Base-by-base conservation (phyloP, 2,888 invertebrate species). In the Lasioglossum villosulum region DNA sequence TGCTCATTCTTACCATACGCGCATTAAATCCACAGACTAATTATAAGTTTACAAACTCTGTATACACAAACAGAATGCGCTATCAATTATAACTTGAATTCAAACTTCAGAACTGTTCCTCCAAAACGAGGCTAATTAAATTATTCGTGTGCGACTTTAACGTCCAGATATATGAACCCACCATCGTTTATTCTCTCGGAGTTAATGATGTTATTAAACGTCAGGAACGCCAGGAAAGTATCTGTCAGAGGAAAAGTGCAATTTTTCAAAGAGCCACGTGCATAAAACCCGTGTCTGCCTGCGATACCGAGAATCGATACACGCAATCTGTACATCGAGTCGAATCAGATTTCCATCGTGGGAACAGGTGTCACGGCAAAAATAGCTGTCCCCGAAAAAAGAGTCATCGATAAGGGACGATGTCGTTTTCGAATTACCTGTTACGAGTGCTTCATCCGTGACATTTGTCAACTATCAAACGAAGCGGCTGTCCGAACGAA, bases 401-500 rank as follows among this genome's bases (percentile, higher is more conserved):
- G 30, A 39, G 34, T 10, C 34, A 1, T 23, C 68, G 68, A 68
- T 68, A 34, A 68, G 37, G 23, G 37, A 68, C 37, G 12, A 27
- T n/a, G 48, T 42, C 45, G 72, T 37, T 34, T 37, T 37, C 30
- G 56, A 42, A 75, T 84, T 84, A 84, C 84, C 84, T 83, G 71
- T 52, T 83, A 66, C 30, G 23, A 78, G 75, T 23, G 52, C 42
- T 78, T 59, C 68, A 39, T 42, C 30, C 23, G 12, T 34, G 30
- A 74, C 27, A 74, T 70, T 75, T 81, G 59, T 72, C 71, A 39
- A 71, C 30, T 19, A 12, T 27, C 52, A 42, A 34, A 59, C 56
- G 39, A 23, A 16, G 34, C 48, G 52, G 66, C 39, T 27, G 70
- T 63, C 19, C 71, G 1, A 59, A 23, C 39, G 30, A 52, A 52